Evolutionary conservation across 1,140 invertebrate genomes (phyloP), one percentile per base, ranked within the genome.

Genomic region (Drosophila ogumai): DNA sequence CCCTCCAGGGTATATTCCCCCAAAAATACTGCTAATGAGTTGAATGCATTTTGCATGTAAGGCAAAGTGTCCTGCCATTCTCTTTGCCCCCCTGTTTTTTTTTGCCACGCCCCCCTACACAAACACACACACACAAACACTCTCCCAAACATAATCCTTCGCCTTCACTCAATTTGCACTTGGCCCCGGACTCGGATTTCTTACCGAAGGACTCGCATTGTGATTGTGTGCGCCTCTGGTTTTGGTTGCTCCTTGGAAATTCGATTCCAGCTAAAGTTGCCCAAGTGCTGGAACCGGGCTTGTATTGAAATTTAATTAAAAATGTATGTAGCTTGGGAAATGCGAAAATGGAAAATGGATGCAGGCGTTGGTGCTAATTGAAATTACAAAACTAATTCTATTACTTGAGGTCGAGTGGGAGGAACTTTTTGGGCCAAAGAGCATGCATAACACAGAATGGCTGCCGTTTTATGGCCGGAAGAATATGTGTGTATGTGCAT

Each of bases 241-340:
- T 58, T 28, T 40, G 22, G 36, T 25, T 71, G 3, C 22, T 7
- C 25, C 50, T 61, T 36, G 47, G 36, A 41, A 50, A 75, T 47
- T 81, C 67, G 71, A 49, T 69, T 71, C 52, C 31, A 10, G 49
- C 40, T 6, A 49, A 19, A 55, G 55, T 60, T 61, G 72, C 75
- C 55, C 8, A 52, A 76, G 75, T 61, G 72, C 49, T 43, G 55
- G 36, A 31, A 47, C 44, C 32, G 61, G 38, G 54, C 52, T 49
- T 68, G 55, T 65, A 71, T 54, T 63, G 38, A 69, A 79, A 82
- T 75, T 71, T 57, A 82, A 82, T 82, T 82, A 82, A 82, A 78
- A 75, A 75, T 82, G 52, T 25, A 55, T 61, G 50, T 17, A 22
- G 50, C 50, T 67, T 65, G n/a, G 65, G 13, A 61, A 61, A 38